A percentile compares a stretch with the other conserved stretches of the same genome.
phyloP scores from a whole-genome alignment of 2,888 invertebrate species.

The Nesidiocoris tenuis region DNA sequence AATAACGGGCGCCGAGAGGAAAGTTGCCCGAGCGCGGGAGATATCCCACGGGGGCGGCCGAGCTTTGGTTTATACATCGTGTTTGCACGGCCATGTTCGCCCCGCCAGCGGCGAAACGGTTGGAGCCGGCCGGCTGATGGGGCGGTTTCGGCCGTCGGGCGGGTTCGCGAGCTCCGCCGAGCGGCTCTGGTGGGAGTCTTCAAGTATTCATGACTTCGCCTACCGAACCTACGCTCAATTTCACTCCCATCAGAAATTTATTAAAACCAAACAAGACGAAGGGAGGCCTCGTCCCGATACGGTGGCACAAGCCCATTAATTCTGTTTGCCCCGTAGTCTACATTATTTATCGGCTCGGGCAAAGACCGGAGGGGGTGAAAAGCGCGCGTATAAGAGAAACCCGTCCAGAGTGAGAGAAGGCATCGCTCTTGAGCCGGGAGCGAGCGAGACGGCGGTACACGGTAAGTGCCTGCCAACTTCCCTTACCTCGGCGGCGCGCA shows the following conservation, averaged over 20 bases:
- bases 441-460: constrained; percentile 1
- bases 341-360: constrained; percentile 44
- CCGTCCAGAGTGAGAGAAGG: neutral
- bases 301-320: constrained; percentile 45
- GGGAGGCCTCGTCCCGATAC: constrained; percentile 31
- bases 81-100: constrained; percentile 42
- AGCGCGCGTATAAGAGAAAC: neutral
- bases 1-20: constrained; percentile 12
- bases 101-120: constrained; percentile 3
- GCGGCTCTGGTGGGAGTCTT: constrained; percentile 10
- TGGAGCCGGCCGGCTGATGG: neutral
- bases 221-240: constrained; percentile 46
- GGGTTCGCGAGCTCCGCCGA: constrained; percentile 10
- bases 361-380: neutral
- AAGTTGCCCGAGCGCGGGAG: neutral
- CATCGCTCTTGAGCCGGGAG: neutral
- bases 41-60: constrained; percentile 20
- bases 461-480: constrained; percentile 27
- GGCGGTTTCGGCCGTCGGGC: neutral
- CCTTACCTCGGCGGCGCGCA: neutral
- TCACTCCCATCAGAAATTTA: constrained; percentile 51
- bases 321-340: constrained; percentile 47
- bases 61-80: constrained; percentile 41
- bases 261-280: constrained; percentile 51
- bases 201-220: constrained; percentile 43